Evolutionary conservation across 2,888 invertebrate species (phyloP), one percentile per base, ranked within the genome.

Genomic region (Helleia helle): DNA sequence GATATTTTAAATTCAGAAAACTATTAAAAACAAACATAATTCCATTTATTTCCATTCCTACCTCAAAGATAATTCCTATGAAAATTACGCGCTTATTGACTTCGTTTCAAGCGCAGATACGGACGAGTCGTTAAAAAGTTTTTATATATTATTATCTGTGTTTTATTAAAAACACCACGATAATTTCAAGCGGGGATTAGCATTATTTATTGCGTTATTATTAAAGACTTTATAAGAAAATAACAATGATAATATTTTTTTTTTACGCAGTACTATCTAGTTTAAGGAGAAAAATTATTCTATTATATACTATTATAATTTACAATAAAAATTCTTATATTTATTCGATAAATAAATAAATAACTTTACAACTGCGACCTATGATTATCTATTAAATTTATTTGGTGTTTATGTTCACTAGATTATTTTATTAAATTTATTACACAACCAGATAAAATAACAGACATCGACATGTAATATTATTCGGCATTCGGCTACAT

Each of bases 381-480:
- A 43, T 41, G 43, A 45, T 47, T 42, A 41, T 41, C 44, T 57
- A 48, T 73, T 75, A 67, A 66, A 64, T 62, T 68, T 76, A 79
- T 63, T 80, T 80, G 80, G 80, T 80, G 80, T 80, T 76, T 64
- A 71, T 59, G 63, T 77, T 70, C 70, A 34, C 71, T 77, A 72
- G 62, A 65, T 64, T 64, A 66, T 26, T 9, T 53, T 47, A 58
- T 59, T 55, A 58, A 48, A 48, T 58, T 18, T 34, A n/a, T n/a
- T n/a, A 34, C 34, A 18, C 34, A 34, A 62, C 26, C 9, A 38
- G 31, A 59, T 37, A 24, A 29, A 15, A 29, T 17, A 29, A 38
- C 28, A 30, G 36, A 26, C 13, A 36, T 36, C 38, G 40, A 37
- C 34, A 43, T 37, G 36, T 29, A 40, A 25, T 34, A 3, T 7